Evolutionary conservation across 23 tunicate genomes (phyloP), one percentile per base, ranked within the genome.

Genomic region (Ciona savignyi): DNA sequence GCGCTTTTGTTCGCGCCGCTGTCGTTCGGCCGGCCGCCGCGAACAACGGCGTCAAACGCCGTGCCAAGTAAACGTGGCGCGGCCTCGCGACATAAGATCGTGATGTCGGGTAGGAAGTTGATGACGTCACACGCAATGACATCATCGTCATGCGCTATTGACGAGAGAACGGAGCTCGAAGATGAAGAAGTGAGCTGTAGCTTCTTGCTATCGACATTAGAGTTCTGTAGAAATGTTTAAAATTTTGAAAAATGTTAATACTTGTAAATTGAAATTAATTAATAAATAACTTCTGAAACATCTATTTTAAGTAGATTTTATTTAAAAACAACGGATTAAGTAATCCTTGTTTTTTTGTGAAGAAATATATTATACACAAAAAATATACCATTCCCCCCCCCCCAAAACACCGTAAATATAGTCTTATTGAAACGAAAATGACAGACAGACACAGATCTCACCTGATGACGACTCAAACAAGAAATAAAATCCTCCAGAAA

Each of bases 51-150:
- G 72, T 85, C 91, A 67, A 78, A 85, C 23, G 84, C 83, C 2
- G 65, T 65, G 30, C 91, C 91, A 26, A 85, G 73, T 21, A 85
- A 34, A 29, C 48, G 66, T 51, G 60, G 42, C 27, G 96, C 89
- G 29, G 32, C 74, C 65, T 89, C 96, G 27, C 89, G 80, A 49
- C 89, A 89, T 22, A 89, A 49, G 49, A 78, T 66, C 27, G 73
- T 32, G 27, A 89, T 63, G 25, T 89, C 96, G 15, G 96, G 96
- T 30, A 89, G 61, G 42, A 77, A 83, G 21, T 83, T 70, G 15
- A 77, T 23, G 31, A 77, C 32, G 29, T 83, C 89, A 19, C 80
- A 75, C 9, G 87, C 69, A 27, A 51, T 20, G 32, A 29, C 23
- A 3, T 72, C 76, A 29, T 61, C 23, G 70, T 82, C 87, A 29